phyloP scores from a whole-genome alignment of 1,140 invertebrate species.

The Heterodera carotae region DNA sequence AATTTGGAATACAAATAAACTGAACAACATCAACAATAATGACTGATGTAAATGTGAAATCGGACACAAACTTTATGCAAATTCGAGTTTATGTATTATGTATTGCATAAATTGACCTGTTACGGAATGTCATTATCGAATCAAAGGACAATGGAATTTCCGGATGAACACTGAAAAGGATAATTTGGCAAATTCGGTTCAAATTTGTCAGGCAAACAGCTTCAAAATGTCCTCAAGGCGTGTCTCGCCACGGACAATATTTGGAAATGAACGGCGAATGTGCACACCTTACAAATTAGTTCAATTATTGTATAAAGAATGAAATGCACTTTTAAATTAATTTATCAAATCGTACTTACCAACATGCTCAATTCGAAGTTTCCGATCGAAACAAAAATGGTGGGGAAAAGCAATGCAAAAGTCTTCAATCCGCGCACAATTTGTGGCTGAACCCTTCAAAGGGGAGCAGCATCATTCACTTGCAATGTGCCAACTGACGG shows the following conservation, averaged over 20 bases:
- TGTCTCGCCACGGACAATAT: constrained; percentile 53
- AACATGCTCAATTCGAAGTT: constrained; percentile 65
- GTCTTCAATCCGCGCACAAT: constrained; percentile 40
- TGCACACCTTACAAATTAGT: constrained; percentile 37
- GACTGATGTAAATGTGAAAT: constrained; percentile 21
- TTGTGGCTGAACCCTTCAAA: constrained; percentile 30
- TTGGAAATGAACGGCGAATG: constrained; percentile 47
- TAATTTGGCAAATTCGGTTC: not conserved
- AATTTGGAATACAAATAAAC: constrained; percentile 49
- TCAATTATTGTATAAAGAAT: not conserved
- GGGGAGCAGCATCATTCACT: not conserved
- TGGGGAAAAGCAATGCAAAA: constrained; percentile 66
- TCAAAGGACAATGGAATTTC: constrained; percentile 65
- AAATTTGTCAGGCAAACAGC: constrained; percentile 39
- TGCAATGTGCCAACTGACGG: too few species aligned
- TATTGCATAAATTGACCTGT: too few species aligned
- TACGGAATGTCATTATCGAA: constrained; percentile 63
- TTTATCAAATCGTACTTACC: constrained; percentile 56
- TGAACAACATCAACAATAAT: not conserved
- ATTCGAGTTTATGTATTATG: too few species aligned
- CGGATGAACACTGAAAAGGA: constrained; percentile 60
- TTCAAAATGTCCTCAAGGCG: constrained; percentile 60
- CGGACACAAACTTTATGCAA: constrained; percentile 23
- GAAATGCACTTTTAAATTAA: not conserved
- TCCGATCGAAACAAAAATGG: constrained; percentile 67